Evolutionary conservation across 2,797 vertebrate genomes (phyloP).

Genomic region (Eospalax fontanierii): DNA sequence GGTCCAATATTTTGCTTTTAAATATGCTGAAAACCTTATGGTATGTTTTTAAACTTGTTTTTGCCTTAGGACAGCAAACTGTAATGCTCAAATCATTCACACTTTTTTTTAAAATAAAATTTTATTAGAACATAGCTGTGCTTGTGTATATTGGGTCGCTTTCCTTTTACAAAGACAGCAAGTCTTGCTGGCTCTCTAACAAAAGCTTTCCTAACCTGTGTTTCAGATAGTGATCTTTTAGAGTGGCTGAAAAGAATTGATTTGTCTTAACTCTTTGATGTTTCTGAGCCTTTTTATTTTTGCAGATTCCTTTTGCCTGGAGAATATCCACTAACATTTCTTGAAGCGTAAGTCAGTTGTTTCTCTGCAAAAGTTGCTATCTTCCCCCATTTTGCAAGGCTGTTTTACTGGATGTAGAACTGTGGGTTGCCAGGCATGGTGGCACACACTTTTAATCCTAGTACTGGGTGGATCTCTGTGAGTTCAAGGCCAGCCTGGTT

Average conservation of each 20-base stretch:
- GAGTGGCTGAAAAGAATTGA: not conserved
- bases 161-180: not conserved
- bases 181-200: not conserved
- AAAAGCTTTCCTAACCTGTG: not conserved
- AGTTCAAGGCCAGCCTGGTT: too few species aligned
- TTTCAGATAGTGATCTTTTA: constrained; percentile 32
- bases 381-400: not conserved
- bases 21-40: not conserved
- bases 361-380: constrained; percentile 11
- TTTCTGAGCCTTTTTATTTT: constrained; percentile 39
- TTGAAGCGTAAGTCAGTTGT: not conserved
- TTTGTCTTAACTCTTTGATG: constrained; percentile 1
- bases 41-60: constrained; percentile 12
- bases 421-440: too few species aligned
- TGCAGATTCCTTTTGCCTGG: not conserved
- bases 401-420: not conserved
- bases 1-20: constrained; percentile 28
- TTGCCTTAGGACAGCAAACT: constrained; percentile 7
- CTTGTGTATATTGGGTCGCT: not conserved
- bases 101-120: not conserved
- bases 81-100: not conserved
- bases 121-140: not conserved
- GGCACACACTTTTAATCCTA: too few species aligned
- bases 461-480: too few species aligned
- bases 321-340: constrained; percentile 28